Evolutionary conservation across 2,113 vertebrate genomes (phyloP).

Genomic region (Rutilus rutilus): DNA sequence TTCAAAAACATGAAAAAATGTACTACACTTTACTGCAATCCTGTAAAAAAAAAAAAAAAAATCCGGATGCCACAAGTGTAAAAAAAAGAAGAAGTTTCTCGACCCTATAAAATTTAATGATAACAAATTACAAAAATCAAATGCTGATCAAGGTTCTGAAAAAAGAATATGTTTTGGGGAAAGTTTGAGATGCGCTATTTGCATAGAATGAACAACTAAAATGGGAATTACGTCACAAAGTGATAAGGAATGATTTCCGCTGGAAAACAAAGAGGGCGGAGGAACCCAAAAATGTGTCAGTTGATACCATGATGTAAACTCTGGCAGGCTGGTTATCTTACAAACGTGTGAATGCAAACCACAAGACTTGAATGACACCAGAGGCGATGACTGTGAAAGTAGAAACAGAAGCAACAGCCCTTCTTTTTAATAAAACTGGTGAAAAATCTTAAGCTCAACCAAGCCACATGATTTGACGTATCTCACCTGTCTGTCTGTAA

Average conservation of each 20-base stretch:
- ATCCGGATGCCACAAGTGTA: background rate
- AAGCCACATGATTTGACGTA: background rate
- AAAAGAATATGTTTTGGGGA: background rate
- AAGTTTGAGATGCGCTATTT: background rate
- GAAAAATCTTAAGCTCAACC: background rate
- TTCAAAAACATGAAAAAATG: background rate
- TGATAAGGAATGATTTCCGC: conserved; percentile 22
- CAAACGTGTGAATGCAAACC: conserved; percentile 23
- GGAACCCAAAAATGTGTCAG: background rate
- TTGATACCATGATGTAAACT: conserved; percentile 22
- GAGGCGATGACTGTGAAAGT: background rate
- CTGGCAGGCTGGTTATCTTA: background rate
- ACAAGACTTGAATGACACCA: background rate
- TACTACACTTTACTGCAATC: background rate
- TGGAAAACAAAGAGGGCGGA: conserved; percentile 16
- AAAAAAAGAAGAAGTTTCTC: background rate
- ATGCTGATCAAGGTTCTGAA: background rate
- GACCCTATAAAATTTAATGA: background rate
- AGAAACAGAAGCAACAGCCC: background rate
- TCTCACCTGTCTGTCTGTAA: too few relatives aligned
- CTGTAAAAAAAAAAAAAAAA: too few relatives aligned
- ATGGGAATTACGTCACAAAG: conserved; percentile 13
- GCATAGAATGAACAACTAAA: conserved; percentile 40
- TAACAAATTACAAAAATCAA: background rate
- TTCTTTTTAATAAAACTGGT: background rate